Percentiles rank a stretch among this genome's conserved stretches.
Evolutionary conservation across 1,140 invertebrate genomes (phyloP).

Genomic region (Caenorhabditis briggsae): DNA sequence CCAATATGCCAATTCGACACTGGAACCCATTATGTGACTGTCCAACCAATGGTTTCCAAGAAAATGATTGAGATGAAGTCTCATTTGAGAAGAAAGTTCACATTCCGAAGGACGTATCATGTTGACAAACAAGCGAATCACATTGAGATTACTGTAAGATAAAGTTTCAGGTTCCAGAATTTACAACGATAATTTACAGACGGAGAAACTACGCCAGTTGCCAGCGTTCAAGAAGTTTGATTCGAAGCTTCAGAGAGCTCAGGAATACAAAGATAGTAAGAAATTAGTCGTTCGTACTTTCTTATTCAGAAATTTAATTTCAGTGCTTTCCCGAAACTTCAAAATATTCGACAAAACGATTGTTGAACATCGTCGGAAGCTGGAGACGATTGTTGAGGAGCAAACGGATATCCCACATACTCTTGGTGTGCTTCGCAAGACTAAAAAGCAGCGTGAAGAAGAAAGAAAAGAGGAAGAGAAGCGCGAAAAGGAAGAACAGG

Average conservation of each 20-base stretch:
- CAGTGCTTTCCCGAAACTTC: slow-evolving; percentile 14
- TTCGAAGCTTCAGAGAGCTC: slow-evolving; percentile 1
- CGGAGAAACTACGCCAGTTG: background rate
- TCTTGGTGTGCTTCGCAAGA: background rate
- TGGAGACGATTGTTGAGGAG: slow-evolving; percentile 17
- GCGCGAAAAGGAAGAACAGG: no score
- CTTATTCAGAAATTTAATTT: background rate
- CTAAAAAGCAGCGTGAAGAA: background rate
- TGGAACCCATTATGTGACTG: slow-evolving; percentile 7
- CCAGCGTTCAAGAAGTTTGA: slow-evolving; percentile 31
- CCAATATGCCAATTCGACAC: slow-evolving; percentile 35
- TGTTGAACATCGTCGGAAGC: background rate
- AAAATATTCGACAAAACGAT: background rate
- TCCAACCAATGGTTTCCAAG: slow-evolving; percentile 34
- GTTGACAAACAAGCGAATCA: background rate
- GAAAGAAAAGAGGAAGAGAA: background rate
- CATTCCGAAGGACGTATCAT: background rate
- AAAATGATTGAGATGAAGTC: slow-evolving; percentile 12
- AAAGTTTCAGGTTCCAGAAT: background rate
- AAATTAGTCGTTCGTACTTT: background rate
- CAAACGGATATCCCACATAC: background rate
- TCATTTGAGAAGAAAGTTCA: background rate
- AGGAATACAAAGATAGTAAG: slow-evolving; percentile 1
- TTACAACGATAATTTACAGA: background rate
- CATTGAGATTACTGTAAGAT: slow-evolving; percentile 22